phyloP scores from a whole-genome alignment of 2,888 invertebrate genomes.

The Euplexia lucipara region DNA sequence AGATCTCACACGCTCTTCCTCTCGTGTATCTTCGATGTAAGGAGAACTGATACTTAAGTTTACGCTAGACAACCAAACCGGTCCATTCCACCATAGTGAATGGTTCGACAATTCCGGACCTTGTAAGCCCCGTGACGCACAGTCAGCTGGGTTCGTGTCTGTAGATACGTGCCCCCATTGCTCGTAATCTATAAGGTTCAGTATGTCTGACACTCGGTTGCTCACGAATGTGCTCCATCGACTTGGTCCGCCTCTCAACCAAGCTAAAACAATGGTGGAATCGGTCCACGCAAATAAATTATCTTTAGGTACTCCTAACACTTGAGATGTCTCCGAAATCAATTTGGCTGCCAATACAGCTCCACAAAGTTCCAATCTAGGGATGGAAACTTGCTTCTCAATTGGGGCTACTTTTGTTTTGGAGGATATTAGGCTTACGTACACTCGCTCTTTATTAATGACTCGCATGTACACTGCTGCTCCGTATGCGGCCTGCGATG shows the following conservation, averaged over 20 bases:
- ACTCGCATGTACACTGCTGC: neutral
- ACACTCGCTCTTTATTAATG: neutral
- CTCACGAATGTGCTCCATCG: slow-evolving; percentile 18
- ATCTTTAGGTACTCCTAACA: neutral
- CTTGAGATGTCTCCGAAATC: slow-evolving; percentile 2
- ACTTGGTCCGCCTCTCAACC: slow-evolving; percentile 3
- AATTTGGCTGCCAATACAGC: slow-evolving; percentile 29
- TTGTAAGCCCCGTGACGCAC: slow-evolving; percentile 2
- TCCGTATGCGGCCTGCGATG: slow-evolving; percentile 1
- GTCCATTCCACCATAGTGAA: neutral
- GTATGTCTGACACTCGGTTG: slow-evolving; percentile 18
- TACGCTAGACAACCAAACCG: slow-evolving; percentile 1
- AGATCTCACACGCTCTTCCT: slow-evolving; percentile 10
- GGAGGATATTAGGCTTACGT: slow-evolving; percentile 4
- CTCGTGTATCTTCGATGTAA: slow-evolving; percentile 16
- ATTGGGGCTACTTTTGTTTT: slow-evolving; percentile 32
- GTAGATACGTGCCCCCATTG: slow-evolving; percentile 15
- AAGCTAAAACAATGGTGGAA: slow-evolving; percentile 17
- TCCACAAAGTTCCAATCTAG: slow-evolving; percentile 34
- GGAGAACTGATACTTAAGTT: neutral
- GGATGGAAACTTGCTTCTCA: slow-evolving; percentile 11
- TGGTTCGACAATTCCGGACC: neutral
- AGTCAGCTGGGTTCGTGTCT: slow-evolving; percentile 10
- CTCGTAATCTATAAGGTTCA: slow-evolving; percentile 20
- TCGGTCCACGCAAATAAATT: slow-evolving; percentile 22